These are phyloP conservation scores for Clanis bilineata DNA, from an alignment of 2,888 invertebrate species.

Conservation along the genomic window DNA sequence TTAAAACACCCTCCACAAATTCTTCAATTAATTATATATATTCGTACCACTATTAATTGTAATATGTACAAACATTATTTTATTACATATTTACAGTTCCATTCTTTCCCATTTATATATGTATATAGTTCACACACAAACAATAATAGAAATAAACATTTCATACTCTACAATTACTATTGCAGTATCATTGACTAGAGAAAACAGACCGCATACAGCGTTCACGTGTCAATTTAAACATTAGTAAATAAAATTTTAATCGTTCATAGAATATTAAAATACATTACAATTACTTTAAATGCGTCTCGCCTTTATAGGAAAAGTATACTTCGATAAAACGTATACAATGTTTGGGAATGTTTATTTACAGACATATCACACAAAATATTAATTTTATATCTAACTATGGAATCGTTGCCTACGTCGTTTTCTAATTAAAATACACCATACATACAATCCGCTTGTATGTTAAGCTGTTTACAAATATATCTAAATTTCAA, in stretches of 20 bases:
- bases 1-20: slow-evolving; percentile 78
- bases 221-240: neutral
- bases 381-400: slow-evolving; percentile 44
- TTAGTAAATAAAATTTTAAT: slow-evolving; percentile 9
- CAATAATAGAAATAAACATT: slow-evolving; percentile 4
- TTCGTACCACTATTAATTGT: slow-evolving; percentile 59
- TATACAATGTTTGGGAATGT: slow-evolving; percentile 61
- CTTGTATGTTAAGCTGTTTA: slow-evolving; percentile 30
- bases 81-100: slow-evolving; percentile 57
- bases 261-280: slow-evolving; percentile 28
- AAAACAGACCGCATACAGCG: slow-evolving; percentile 25
- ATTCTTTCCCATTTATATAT: slow-evolving; percentile 20
- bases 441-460: slow-evolving; percentile 22
- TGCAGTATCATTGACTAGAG: slow-evolving; percentile 7
- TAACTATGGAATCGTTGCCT: slow-evolving; percentile 28
- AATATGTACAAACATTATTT: slow-evolving; percentile 57
- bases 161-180: slow-evolving; percentile 12
- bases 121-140: slow-evolving; percentile 27
- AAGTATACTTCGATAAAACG: slow-evolving; percentile 61
- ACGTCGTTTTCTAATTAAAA: slow-evolving; percentile 30
- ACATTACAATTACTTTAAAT: slow-evolving; percentile 11
- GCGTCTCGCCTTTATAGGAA: slow-evolving; percentile 3
- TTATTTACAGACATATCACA: slow-evolving; percentile 69
- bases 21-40: slow-evolving; percentile 67
- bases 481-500: slow-evolving; percentile 33